Conservation (phyloP, 1,140 invertebrate species). For the Solenopsis fugax region DNA sequence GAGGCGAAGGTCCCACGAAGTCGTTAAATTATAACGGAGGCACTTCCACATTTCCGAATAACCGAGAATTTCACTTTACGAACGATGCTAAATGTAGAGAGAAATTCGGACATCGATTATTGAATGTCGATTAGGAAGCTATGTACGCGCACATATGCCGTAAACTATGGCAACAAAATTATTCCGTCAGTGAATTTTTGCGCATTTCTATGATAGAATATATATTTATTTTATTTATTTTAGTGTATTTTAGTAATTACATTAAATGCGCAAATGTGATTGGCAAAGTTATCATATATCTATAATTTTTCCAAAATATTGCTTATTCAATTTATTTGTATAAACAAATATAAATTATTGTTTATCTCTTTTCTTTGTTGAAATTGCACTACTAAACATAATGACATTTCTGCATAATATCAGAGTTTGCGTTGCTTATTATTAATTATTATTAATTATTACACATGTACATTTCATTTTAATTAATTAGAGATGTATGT, state of each 20-base stretch:
- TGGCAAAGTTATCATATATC: not conserved
- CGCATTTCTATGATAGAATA: not conserved
- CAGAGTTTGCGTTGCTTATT: constrained; percentile 4
- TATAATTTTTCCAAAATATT: constrained; percentile 1
- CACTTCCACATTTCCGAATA: constrained; percentile 44
- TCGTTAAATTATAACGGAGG: constrained; percentile 61
- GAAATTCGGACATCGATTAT: constrained; percentile 51
- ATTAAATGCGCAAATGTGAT: not conserved
- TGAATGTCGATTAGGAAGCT: constrained; percentile 34
- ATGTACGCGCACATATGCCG: not conserved
- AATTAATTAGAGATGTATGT: constrained; percentile 50
- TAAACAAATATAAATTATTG: not conserved
- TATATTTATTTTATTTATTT: not conserved
- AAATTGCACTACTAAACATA: constrained; percentile 27
- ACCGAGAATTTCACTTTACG: constrained; percentile 44
- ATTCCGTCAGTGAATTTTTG: not conserved
- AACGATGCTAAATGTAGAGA: constrained; percentile 11
- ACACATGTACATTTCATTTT: constrained; percentile 50
- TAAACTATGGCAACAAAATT: constrained; percentile 13
- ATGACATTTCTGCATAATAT: constrained; percentile 46
- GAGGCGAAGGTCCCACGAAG: constrained; percentile 42
- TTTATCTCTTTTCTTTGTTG: constrained; percentile 36
- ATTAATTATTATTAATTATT: constrained; percentile 48
- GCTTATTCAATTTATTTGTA: not conserved
- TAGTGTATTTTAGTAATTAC: not conserved